Base-by-base conservation (phyloP, 1,140 invertebrate genomes). In the Drosophila nikananu region DNA sequence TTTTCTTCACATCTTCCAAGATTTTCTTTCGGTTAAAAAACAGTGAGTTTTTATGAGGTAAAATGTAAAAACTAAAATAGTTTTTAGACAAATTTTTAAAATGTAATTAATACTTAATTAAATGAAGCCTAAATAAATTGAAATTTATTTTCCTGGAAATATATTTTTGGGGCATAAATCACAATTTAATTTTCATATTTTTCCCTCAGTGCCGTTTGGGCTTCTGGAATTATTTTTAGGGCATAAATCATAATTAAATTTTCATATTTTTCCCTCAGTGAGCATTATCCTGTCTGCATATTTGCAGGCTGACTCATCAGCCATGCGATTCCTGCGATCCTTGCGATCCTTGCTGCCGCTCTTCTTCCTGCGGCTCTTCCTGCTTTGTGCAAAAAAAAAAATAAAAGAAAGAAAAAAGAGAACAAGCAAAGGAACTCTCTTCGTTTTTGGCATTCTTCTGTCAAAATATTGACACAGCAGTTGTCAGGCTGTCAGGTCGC, bases 391-490 rank as follows among this genome's bases (percentile, higher is more conserved):
- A 51, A 77, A 70, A 35, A 41, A 41, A 23, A 10, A 55, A 35
- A 35, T 59, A 58, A 17, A 35, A 27, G 17, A 17, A 55, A 23
- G 35, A 62, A 58, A 17, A 41, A 35, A 25, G 12, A 17, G 49
- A 62, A 64, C 0, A 21, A 10, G 52, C 58, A 64, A 12, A 37
- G 25, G 72, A 48, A 46, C 62, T 61, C 58, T 73, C 35, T 41
- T 64, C 46, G 51, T 48, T 91, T 87, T 91, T 91, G 86, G 83
- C 86, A 91, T 91, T 91, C 86, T 91, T 91, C 86, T 91, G 86
- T 91, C 86, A 91, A 91, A 91, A 91, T 91, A 91, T 91, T 91
- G 81, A 91, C 86, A 78, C 86, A 81, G 83, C 80, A 81, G 71
- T 83, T 91, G 86, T 91, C 86, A 87, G 83, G 48, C 71, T 64